phyloP scores from a whole-genome alignment of 2,888 invertebrate species.

The Ophion ellenae region DNA sequence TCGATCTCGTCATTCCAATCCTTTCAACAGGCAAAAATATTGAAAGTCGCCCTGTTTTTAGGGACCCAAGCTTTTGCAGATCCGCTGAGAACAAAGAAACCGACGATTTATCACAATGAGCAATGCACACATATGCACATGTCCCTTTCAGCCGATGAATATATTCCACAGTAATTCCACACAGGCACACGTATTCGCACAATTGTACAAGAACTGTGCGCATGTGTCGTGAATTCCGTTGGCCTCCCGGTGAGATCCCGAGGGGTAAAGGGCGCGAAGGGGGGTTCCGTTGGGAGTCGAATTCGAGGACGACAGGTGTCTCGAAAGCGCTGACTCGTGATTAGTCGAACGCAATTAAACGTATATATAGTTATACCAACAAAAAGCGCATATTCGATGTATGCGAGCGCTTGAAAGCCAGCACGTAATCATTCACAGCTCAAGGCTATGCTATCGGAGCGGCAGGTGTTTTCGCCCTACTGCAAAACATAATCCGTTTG shows the following conservation, averaged over 20 bases:
- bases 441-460: slow-evolving; percentile 27
- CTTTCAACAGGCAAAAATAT: too few relatives aligned
- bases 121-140: not conserved
- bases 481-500: slow-evolving; percentile 39
- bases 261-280: not conserved
- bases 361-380: not conserved
- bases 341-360: slow-evolving; percentile 51
- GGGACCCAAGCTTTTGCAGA: too few relatives aligned
- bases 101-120: not conserved
- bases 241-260: slow-evolving; percentile 2
- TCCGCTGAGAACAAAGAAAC: slow-evolving; percentile 1
- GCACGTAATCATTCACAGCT: slow-evolving; percentile 41
- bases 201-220: not conserved
- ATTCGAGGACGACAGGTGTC: slow-evolving; percentile 59
- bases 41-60: too few relatives aligned
- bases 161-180: slow-evolving; percentile 12
- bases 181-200: not conserved
- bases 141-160: not conserved
- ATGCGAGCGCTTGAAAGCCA: not conserved
- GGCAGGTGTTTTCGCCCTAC: slow-evolving; percentile 47
- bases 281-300: slow-evolving; percentile 49
- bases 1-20: too few relatives aligned
- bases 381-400: not conserved
- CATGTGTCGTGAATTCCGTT: not conserved
- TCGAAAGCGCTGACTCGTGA: slow-evolving; percentile 51